Conservation (phyloP, 2,113 vertebrate species). For the Oncorhynchus tshawytscha region DNA sequence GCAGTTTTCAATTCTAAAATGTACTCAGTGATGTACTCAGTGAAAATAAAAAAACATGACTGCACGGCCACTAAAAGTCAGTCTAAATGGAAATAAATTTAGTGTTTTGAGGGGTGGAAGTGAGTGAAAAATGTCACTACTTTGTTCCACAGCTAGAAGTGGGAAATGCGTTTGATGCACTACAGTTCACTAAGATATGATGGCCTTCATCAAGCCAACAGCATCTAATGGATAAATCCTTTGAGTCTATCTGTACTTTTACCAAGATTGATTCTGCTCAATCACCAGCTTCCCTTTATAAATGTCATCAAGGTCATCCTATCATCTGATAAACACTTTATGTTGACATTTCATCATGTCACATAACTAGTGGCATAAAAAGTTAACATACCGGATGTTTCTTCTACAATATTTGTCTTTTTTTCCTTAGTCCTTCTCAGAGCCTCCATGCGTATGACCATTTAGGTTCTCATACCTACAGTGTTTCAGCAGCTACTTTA, state of each 20-base stretch:
- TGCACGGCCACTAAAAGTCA: neutral
- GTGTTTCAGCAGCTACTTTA: neutral
- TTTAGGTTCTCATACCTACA: no score
- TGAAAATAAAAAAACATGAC: conserved; percentile 13
- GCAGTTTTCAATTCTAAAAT: neutral
- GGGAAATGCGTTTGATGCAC: neutral
- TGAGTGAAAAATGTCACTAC: neutral
- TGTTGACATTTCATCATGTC: no score
- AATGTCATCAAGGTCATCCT: no score
- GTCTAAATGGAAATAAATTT: neutral
- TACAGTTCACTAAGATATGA: neutral
- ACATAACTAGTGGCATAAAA: no score
- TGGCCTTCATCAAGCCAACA: neutral
- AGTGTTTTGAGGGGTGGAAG: neutral
- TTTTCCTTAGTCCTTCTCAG: neutral
- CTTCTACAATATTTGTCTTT: neutral
- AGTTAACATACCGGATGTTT: neutral
- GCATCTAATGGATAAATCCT: neutral
- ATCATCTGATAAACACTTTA: no score
- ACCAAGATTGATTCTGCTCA: no score
- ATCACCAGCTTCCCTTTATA: no score
- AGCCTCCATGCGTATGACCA: no score
- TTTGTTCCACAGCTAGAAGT: neutral
- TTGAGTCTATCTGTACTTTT: neutral
- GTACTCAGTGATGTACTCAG: neutral